Evolutionary conservation across 1,140 invertebrate species (phyloP).

Genomic region (Pteromalus puparum): DNA sequence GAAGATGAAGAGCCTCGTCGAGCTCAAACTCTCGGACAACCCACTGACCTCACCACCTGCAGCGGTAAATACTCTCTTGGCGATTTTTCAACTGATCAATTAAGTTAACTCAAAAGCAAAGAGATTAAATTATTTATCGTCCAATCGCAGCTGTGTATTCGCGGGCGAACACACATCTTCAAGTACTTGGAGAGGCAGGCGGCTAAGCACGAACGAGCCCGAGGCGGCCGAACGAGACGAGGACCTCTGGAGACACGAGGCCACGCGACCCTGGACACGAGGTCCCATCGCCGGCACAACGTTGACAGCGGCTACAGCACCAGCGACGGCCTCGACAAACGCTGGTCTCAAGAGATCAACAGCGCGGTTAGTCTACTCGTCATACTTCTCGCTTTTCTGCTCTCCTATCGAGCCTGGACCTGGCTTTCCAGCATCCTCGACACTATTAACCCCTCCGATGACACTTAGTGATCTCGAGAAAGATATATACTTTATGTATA

Average conservation of each 20-base stretch:
- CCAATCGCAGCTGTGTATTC: slow-evolving; percentile 86
- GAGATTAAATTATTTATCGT: too few relatives aligned
- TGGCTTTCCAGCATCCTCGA: background rate
- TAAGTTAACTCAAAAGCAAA: too few relatives aligned
- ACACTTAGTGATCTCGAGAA: background rate
- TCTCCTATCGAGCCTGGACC: slow-evolving; percentile 28
- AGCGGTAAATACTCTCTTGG: slow-evolving; percentile 78
- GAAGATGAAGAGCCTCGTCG: slow-evolving; percentile 87
- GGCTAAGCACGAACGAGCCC: slow-evolving; percentile 79
- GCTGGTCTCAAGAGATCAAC: slow-evolving; percentile 88
- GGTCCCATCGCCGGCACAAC: slow-evolving; percentile 80
- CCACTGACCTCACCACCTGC: slow-evolving; percentile 93
- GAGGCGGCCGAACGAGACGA: slow-evolving; percentile 65
- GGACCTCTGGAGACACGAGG: slow-evolving; percentile 74
- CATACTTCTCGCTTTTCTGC: slow-evolving; percentile 29
- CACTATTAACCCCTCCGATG: background rate
- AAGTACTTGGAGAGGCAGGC: slow-evolving; percentile 94
- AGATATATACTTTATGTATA: background rate
- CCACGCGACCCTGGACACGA: slow-evolving; percentile 74
- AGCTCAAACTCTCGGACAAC: slow-evolving; percentile 89
- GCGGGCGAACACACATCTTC: slow-evolving; percentile 94
- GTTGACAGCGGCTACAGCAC: slow-evolving; percentile 94
- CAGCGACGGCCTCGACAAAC: slow-evolving; percentile 84
- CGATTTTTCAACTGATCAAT: too few relatives aligned
- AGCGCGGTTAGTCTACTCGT: slow-evolving; percentile 67